These are phyloP conservation scores for Rotaria magnacalcarata DNA, from an alignment of 2,888 invertebrate species.

Conservation along the genomic window DNA sequence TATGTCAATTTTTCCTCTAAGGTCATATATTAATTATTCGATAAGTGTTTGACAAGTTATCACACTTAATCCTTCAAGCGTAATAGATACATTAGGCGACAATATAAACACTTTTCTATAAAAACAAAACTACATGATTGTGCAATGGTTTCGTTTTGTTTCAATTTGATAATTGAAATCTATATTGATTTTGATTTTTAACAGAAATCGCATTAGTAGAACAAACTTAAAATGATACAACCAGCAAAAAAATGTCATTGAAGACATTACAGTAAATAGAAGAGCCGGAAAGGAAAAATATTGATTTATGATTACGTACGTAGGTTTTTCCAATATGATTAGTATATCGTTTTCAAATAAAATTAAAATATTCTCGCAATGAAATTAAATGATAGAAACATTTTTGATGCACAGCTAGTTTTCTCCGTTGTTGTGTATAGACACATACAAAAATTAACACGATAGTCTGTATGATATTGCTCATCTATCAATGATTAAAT, in stretches of 20 bases:
- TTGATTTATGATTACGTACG: neutral
- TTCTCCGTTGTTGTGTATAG: neutral
- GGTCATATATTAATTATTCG: neutral
- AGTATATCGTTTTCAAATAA: neutral
- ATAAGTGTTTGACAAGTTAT: neutral
- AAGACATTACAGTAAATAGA: neutral
- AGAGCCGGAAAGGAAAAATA: neutral
- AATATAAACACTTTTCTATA: too few relatives aligned
- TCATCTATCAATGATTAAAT: neutral
- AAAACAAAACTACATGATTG: neutral
- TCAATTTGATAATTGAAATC: too few relatives aligned
- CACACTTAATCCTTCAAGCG: neutral
- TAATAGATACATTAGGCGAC: neutral
- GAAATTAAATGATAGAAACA: neutral
- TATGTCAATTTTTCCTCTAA: neutral
- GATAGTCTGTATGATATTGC: neutral
- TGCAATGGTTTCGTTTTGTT: neutral
- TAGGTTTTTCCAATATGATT: too few relatives aligned
- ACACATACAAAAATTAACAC: neutral
- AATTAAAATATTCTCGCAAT: neutral
- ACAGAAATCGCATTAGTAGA: too few relatives aligned
- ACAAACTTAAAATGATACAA: too few relatives aligned
- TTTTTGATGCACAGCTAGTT: neutral
- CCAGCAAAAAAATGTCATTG: neutral
- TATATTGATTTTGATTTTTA: too few relatives aligned